Evolutionary conservation across 2,797 vertebrate species (phyloP).

Genomic region (Nothura maculosa): DNA sequence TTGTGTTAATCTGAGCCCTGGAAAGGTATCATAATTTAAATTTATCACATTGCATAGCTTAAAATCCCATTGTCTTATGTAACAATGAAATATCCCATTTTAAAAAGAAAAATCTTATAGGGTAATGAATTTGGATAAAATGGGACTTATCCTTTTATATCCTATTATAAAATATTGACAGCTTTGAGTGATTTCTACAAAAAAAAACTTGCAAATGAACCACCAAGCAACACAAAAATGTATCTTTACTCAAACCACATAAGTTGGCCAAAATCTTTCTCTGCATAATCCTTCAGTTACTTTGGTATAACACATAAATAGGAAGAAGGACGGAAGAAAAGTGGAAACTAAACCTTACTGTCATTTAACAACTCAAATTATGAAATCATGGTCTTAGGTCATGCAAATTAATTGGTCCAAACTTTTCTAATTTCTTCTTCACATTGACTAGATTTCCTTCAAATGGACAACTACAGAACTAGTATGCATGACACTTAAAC

Average conservation of each 20-base stretch:
- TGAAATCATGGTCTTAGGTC: fast-evolving
- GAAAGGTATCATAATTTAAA: not conserved
- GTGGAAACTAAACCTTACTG: not conserved
- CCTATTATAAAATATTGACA: not conserved
- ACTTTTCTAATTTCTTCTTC: not conserved
- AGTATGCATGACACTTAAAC: not conserved
- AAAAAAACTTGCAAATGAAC: not conserved
- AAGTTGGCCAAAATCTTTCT: not conserved
- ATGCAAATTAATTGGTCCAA: fast-evolving
- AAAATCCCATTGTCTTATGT: not conserved
- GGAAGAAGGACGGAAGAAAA: not conserved
- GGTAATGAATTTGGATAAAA: not conserved
- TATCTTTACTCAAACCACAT: not conserved
- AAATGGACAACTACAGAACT: not conserved
- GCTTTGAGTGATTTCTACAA: not conserved
- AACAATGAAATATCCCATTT: not conserved
- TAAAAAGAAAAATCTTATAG: not conserved
- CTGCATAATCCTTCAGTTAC: not conserved
- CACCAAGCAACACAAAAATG: not conserved
- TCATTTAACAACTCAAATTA: not conserved
- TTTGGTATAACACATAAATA: not conserved
- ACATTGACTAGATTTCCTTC: not conserved
- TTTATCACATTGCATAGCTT: fast-evolving
- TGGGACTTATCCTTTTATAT: not conserved
- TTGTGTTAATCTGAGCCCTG: not conserved